Base-by-base conservation (phyloP, 2,113 vertebrate species). In the Pseudopodoces humilis region DNA sequence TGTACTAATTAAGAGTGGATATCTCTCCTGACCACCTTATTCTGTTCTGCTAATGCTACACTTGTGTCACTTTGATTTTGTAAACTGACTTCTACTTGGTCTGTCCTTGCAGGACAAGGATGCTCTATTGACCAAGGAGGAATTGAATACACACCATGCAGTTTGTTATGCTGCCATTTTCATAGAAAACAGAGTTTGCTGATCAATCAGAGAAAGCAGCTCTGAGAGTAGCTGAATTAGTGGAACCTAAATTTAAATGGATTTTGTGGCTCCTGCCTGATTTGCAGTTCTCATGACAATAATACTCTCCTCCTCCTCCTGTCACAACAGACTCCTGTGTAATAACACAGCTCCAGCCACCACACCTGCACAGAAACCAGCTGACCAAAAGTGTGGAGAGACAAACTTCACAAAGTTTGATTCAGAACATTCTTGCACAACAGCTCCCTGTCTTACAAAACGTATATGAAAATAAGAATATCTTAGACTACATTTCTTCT, bases 121-220 rank as follows among this genome's bases (percentile, higher is more conserved):
- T 85, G 39, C 11, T 72, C 59, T 77, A 35, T 53, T 22, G 21
- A 55, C 24, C 39, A 35, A 27, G 10, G 6, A 44, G 39, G 31
- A 85, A 85, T 0, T 8, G 12, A 70, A 43, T 8, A n/a, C 27
- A 27, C 9, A 49, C 20, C 3, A 2, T 1, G 2, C n/a, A 64
- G 37, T 22, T 59, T 63, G 35, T 72, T 35, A 41, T 6, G 6
- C 39, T 86, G 44, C 31, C n/a, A 18, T 49, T 52, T 83, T 44
- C 44, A 56, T 2, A 58, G 52, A 71, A 37, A 70, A 49, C 9
- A 41, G 77, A 47, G 24, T 50, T 83, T 78, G 50, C 41, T 55
- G 49, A 9, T 53, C 44, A 31, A 4, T 15, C 39, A 69, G 65
- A 90, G 37, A 20, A 92, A 87, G 41, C 19, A 83, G 41, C 52